Percentiles rank a stretch among this genome's conserved stretches.
Conservation (phyloP, 2,888 invertebrate genomes). For the Euzophera pinguis region DNA sequence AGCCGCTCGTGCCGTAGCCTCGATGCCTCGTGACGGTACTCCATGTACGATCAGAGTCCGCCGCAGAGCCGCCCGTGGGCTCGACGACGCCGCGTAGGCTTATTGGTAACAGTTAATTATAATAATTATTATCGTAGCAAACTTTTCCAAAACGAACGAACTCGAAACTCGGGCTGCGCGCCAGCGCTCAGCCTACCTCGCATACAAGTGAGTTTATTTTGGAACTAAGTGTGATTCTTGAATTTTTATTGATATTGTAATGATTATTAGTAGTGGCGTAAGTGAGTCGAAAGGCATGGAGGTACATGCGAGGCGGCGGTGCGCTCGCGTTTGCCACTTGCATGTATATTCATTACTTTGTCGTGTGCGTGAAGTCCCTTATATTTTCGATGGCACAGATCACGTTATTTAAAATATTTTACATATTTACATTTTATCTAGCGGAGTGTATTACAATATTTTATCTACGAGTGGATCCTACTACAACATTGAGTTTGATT, state of each 20-base stretch:
- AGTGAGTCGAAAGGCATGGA: slow-evolving; percentile 67
- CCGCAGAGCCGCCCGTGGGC: slow-evolving; percentile 55
- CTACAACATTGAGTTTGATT: slow-evolving; percentile 79
- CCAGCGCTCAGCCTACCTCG: slow-evolving; percentile 83
- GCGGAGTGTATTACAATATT: slow-evolving; percentile 78
- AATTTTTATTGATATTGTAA: slow-evolving; percentile 81
- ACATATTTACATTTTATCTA: slow-evolving; percentile 80
- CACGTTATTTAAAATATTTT: slow-evolving; percentile 77
- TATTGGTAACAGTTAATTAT: slow-evolving; percentile 78
- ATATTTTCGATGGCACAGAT: slow-evolving; percentile 77
- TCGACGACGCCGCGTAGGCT: slow-evolving; percentile 77
- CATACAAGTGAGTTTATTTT: slow-evolving; percentile 88
- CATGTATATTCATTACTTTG: slow-evolving; percentile 57
- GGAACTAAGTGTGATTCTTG: slow-evolving; percentile 88
- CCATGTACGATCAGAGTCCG: background rate
- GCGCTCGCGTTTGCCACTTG: slow-evolving; percentile 32
- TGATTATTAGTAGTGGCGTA: slow-evolving; percentile 78
- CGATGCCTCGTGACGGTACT: background rate
- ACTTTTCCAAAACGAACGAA: slow-evolving; percentile 81
- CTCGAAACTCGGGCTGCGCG: slow-evolving; percentile 81
- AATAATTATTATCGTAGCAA: slow-evolving; percentile 78
- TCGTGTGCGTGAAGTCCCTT: slow-evolving; percentile 76
- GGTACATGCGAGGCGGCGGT: slow-evolving; percentile 44
- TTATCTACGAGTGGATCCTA: slow-evolving; percentile 78
- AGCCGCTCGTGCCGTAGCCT: slow-evolving; percentile 16